These are phyloP conservation scores for Microplitis mediator DNA, from an alignment of 1,140 invertebrate species.

Conservation along the genomic window DNA sequence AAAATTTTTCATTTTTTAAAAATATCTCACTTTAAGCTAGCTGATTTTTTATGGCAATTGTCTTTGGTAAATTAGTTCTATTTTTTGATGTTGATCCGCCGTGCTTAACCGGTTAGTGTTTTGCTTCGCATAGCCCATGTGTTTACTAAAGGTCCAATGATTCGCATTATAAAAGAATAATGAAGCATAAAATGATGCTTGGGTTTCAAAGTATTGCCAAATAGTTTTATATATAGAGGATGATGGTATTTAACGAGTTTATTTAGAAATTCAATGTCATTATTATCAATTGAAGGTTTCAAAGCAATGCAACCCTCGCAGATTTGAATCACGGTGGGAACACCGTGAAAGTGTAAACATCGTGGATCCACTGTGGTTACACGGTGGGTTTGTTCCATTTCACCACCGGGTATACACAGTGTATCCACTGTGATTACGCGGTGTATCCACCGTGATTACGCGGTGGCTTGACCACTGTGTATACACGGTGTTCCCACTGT, in stretches of 20 bases:
- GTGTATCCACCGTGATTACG: no score
- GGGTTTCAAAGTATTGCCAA: constrained; percentile 15
- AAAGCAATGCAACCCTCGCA: not conserved
- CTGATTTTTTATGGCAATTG: not conserved
- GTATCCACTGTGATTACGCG: no score
- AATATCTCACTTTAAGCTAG: not conserved
- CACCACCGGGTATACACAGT: no score
- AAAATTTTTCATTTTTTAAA: not conserved
- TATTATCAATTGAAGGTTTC: not conserved
- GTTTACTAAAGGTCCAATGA: constrained; percentile 12
- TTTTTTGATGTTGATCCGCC: constrained; percentile 2
- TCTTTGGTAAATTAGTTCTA: not conserved
- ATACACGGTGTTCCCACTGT: no score
- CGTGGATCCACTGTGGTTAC: no score
- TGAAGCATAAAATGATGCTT: constrained; percentile 23
- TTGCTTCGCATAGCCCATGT: constrained; percentile 21
- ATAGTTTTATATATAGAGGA: constrained; percentile 9
- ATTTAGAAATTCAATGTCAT: not conserved
- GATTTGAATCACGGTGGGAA: no score
- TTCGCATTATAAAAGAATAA: constrained; percentile 19
- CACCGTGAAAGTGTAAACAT: no score
- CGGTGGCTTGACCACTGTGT: no score
- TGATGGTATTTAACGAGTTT: constrained; percentile 20
- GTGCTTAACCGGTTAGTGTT: constrained; percentile 12
- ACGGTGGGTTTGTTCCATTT: no score